A percentile compares a stretch with the other conserved stretches of the same genome.
Evolutionary conservation across 1,140 invertebrate genomes (phyloP).

Genomic region (Diachasmimorpha longicaudata): DNA sequence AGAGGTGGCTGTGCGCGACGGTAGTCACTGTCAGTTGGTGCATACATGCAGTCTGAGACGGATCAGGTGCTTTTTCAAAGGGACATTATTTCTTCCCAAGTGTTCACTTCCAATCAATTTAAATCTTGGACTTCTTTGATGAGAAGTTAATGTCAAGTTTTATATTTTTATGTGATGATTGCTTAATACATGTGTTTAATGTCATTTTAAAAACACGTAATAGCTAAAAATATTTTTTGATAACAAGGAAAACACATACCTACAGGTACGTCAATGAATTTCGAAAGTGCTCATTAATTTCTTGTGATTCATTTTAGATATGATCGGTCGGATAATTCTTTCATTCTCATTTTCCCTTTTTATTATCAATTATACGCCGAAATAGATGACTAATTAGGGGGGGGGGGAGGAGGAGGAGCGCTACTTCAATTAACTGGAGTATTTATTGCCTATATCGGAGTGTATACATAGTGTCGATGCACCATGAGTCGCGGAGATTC

Average conservation of each 20-base stretch:
- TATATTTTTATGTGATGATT: not conserved
- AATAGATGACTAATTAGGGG: not conserved
- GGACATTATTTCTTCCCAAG: not conserved
- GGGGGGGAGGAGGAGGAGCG: no score
- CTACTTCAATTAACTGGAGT: not conserved
- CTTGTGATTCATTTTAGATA: no score
- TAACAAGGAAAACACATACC: not conserved
- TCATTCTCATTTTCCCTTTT: not conserved
- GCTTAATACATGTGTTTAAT: no score
- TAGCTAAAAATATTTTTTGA: no score
- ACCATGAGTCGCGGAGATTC: not conserved
- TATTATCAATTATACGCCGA: not conserved
- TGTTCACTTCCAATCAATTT: not conserved
- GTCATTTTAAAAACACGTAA: no score
- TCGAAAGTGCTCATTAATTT: no score
- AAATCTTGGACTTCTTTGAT: not conserved
- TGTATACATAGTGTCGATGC: slow-evolving; percentile 3
- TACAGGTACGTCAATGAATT: not conserved
- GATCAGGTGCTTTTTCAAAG: not conserved
- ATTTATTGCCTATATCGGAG: not conserved
- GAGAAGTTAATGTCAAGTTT: not conserved
- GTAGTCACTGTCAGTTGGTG: slow-evolving; percentile 1
- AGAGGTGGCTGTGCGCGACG: not conserved
- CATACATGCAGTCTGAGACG: not conserved
- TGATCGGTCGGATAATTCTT: no score